phyloP scores from a whole-genome alignment of 2,888 invertebrate genomes.

The Euspilapteryx auroguttella region DNA sequence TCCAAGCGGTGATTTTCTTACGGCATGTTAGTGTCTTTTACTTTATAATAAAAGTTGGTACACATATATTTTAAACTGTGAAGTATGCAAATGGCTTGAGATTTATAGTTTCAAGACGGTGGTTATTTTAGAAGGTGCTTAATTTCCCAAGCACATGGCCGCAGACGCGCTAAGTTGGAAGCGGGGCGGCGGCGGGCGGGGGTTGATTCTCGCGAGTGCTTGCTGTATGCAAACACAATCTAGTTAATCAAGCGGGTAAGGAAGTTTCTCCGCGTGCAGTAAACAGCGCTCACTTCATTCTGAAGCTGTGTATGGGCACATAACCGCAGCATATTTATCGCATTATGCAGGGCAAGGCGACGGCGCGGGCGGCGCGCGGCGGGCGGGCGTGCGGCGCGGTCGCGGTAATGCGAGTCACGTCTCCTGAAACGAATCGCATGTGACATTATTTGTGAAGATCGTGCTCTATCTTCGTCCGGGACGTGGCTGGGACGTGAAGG shows the following conservation, averaged over 20 bases:
- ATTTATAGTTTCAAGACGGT: no score
- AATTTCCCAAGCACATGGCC: no score
- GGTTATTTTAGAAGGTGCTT: no score
- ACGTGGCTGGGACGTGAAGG: constrained; percentile 55
- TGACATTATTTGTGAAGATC: constrained; percentile 63
- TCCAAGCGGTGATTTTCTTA: no score
- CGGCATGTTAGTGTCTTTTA: no score
- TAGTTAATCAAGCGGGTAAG: constrained; percentile 44
- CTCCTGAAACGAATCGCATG: constrained; percentile 59
- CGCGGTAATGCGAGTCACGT: constrained; percentile 58
- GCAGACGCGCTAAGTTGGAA: constrained; percentile 3
- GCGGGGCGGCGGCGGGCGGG: constrained; percentile 11
- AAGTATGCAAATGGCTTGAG: no score
- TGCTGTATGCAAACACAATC: constrained; percentile 31
- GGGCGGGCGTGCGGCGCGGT: no score
- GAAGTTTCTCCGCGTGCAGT: constrained; percentile 42
- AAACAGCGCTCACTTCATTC: constrained; percentile 55
- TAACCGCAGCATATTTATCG: constrained; percentile 59
- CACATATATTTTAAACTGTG: no score
- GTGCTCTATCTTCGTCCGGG: constrained; percentile 62
- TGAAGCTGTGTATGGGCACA: constrained; percentile 54
- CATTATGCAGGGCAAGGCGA: constrained; percentile 59
- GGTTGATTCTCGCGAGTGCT: constrained; percentile 24
- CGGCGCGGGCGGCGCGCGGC: no score
- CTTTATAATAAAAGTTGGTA: no score